Base-by-base conservation (phyloP, 2,113 vertebrate genomes). In the Cinclus cinclus region DNA sequence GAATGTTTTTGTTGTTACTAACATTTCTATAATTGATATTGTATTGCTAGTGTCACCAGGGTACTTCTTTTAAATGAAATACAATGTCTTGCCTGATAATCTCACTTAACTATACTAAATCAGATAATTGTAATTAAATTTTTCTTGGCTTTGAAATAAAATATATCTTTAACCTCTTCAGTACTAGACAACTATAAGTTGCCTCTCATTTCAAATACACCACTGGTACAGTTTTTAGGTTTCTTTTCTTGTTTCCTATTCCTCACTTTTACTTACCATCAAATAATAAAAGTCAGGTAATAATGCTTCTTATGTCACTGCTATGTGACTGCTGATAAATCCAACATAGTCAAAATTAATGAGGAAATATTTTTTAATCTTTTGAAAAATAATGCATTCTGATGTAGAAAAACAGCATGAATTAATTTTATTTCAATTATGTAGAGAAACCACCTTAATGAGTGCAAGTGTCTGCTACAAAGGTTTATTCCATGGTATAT, bases 1-100 rank as follows among this genome's bases (percentile, higher is more conserved):
- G 92, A 96, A 97, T 98, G 95, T 96, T 98, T 98, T 98, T 96
- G 88, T 97, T 98, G 93, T 96, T 96, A 89, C 67, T 95, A 97
- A 94, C 83, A 95, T 97, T 98, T 97, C 89, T 92, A 30, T 97
- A 98, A 98, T 97, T 97, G 96, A 97, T 96, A 96, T 59, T 87
- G 75, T 96, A 94, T 79, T 79, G 74, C 97, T 97, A 92, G 67
- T 97, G 95, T 65, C 91, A 97, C 68, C 59, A 44, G 20, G 67
- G 58, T 87, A 94, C 68, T 53, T 78, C 42, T 84, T 96, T 93
- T 89, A 89, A 95, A 86, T 96, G 62, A 97, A 93, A 93, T 88
- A 90, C 10, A 92, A 4, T 65, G 62, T 93, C 82, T 95, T 42
- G 63, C 37, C 49, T 83, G 60, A 93, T 97, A 75, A 89, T 95